Base-by-base conservation (phyloP, 2,888 invertebrate species). In the Alsophila aescularia region DNA sequence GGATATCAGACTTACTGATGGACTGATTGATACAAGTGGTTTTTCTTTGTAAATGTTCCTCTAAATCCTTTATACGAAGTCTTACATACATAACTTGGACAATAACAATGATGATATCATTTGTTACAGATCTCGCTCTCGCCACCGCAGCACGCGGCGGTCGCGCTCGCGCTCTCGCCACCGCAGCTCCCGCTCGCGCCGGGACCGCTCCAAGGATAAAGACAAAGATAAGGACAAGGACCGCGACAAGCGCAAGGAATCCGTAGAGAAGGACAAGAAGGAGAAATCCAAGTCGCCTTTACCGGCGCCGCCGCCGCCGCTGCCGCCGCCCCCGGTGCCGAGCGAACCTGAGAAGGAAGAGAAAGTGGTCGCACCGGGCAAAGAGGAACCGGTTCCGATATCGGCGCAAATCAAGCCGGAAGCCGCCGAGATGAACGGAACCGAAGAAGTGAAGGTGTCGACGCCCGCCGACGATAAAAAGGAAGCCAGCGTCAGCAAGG, bases 141-240 rank as follows among this genome's bases (percentile, higher is more conserved):
- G 93, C 0, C 93, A 93, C 65, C 93, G 93, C 60, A 90, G 93
- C 48, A 93, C 94, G 0, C 92, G 93, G 29, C 92, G 93, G 0
- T 83, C 88, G 0, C 86, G 90, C 8, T 91, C 92, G 0, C 77
- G 86, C 36, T 93, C 93, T 0, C 85, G 93, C 10, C 93, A 93
- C 64, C 93, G 93, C 68, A 87, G 92, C 54, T 93, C 94, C 0
- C 85, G 90, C 24, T 83, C 90, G 21, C 91, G 92, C 60, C 88
- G 90, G 12, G 92, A 92, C 57, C 83, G 87, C 40, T 90, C 90
- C 13, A 82, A 85, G 2, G 90, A 90, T 53, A 88, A 84, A 45
- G 85, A 83, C 24, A 85, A 84, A 45, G 83, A 76, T 43, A 84
- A 70, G 62, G 76, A 72, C 49, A 77, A 79, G 42, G 78, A 80